phyloP scores from a whole-genome alignment of 2,113 vertebrate species.

The Planiliza haematocheilus region DNA sequence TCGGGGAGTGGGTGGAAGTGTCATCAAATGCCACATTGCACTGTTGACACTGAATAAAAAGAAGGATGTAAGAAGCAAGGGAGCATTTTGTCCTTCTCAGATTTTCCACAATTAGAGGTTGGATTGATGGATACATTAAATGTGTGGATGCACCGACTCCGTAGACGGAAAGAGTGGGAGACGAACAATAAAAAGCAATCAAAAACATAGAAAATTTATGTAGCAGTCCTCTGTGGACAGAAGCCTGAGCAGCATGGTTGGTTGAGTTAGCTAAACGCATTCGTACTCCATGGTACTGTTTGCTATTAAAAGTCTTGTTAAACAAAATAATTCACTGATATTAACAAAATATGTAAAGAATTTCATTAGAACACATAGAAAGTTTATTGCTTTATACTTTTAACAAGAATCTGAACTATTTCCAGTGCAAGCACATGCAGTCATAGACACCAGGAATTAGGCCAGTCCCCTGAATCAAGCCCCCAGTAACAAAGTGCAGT shows the following conservation, averaged over 20 bases:
- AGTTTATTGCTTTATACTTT: too few relatives aligned
- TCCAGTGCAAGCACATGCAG: too few relatives aligned
- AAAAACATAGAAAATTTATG: too few relatives aligned
- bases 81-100: slow-evolving; percentile 25
- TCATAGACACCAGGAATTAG: not conserved
- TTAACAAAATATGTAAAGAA: too few relatives aligned
- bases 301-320: slow-evolving; percentile 1
- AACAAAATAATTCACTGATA: too few relatives aligned
- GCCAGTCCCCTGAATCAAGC: not conserved
- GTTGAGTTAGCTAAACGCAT: not conserved
- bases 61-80: slow-evolving; percentile 39
- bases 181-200: too few relatives aligned
- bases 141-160: not conserved
- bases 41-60: slow-evolving; percentile 65
- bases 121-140: not conserved
- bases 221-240: not conserved
- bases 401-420: too few relatives aligned
- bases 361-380: too few relatives aligned
- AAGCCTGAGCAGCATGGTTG: not conserved
- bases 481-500: too few relatives aligned
- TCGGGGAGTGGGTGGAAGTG: slow-evolving; percentile 68
- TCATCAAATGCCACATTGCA: slow-evolving; percentile 77
- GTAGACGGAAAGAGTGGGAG: not conserved
- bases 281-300: not conserved
- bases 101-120: slow-evolving; percentile 2